phyloP scores from a whole-genome alignment of 2,888 invertebrate genomes.

The Frankliniella fusca region DNA sequence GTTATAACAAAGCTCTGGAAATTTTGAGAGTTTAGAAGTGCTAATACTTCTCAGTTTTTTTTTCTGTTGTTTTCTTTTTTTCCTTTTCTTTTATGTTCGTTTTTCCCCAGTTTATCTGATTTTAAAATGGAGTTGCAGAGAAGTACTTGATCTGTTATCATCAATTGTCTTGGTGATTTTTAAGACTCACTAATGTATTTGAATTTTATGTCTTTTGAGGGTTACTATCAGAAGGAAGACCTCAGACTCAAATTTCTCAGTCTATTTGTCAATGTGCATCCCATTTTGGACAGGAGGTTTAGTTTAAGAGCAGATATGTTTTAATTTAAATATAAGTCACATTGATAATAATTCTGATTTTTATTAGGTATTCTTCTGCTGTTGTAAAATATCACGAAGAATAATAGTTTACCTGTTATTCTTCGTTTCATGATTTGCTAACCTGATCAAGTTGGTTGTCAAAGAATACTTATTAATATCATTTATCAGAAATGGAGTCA shows the following conservation, averaged over 20 bases:
- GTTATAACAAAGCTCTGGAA: conserved; percentile 96
- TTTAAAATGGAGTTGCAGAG: neutral
- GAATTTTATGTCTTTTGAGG: neutral
- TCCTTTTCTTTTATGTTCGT: neutral
- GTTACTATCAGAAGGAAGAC: neutral
- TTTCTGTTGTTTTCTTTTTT: neutral
- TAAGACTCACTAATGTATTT: neutral
- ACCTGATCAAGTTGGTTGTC: no score
- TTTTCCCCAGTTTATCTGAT: neutral
- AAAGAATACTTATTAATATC: neutral
- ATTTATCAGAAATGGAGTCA: neutral
- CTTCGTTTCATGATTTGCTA: neutral
- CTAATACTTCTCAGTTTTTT: neutral
- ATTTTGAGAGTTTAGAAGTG: conserved; percentile 82
- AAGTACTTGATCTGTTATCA: neutral
- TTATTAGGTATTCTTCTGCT: neutral
- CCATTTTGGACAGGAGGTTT: neutral
- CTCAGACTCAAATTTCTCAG: neutral
- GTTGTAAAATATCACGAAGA: neutral
- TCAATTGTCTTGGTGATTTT: neutral
- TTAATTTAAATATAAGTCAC: neutral
- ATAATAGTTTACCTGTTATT: neutral
- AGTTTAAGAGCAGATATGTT: neutral
- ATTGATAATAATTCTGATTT: neutral
- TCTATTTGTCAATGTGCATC: neutral